Evolutionary conservation across 2,797 vertebrate species (phyloP).

Genomic region (Eulemur albifrons): DNA sequence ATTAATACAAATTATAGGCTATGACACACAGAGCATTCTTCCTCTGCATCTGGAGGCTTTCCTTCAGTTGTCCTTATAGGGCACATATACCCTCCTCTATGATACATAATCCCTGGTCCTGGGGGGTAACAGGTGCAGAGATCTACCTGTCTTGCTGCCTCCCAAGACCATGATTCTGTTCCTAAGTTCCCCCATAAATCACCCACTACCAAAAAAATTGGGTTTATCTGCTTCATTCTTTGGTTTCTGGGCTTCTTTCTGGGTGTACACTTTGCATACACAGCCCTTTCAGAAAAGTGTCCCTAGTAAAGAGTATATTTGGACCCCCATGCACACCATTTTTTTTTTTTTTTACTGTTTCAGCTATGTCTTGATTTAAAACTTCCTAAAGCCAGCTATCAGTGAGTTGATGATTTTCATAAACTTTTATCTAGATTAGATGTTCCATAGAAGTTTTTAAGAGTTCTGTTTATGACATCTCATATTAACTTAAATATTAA

Average conservation of each 20-base stretch:
- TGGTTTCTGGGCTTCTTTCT: neutral
- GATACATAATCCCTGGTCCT: neutral
- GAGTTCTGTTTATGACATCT: neutral
- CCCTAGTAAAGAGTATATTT: neutral
- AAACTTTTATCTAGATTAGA: neutral
- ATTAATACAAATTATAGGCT: neutral
- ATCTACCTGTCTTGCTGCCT: neutral
- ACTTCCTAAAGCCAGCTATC: neutral
- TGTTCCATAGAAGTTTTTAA: neutral
- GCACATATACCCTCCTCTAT: neutral
- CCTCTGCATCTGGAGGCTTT: neutral
- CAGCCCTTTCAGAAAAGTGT: neutral
- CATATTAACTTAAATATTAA: neutral
- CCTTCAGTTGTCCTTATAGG: neutral
- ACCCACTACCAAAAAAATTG: neutral
- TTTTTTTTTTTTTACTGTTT: neutral
- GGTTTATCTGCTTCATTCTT: neutral
- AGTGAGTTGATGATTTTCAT: neutral
- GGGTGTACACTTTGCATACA: neutral
- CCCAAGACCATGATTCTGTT: neutral
- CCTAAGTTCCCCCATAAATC: neutral
- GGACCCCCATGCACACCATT: neutral
- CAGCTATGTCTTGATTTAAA: neutral
- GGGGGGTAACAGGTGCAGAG: neutral
- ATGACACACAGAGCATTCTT: neutral